Evolutionary conservation across 2,797 vertebrate species (phyloP), one percentile per base, ranked within the genome.

Genomic region (Sternarchorhynchus goeldii): DNA sequence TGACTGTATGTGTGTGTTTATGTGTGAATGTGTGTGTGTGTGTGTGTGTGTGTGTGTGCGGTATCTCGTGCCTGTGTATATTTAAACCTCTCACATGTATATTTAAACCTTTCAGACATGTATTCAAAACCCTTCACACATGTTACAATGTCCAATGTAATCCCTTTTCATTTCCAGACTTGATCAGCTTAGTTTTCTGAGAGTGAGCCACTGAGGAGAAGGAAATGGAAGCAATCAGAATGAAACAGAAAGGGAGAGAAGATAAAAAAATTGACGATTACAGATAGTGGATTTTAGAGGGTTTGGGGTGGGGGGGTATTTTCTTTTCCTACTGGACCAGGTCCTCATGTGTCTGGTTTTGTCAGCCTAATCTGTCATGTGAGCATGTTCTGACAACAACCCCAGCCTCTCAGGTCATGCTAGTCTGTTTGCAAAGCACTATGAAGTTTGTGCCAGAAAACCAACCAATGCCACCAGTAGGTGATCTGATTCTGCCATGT

Each of bases 131-230:
- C 39, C 1, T 67, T 16, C n/a, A 41, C n/a, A 41, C n/a, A 53
- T 18, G 21, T 29, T 21, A 69, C 21, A 16, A 12, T 18, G 8
- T 17, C 14, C 41, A 36, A 5, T 45, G 7, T 56, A 70, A 56
- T 70, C 67, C 50, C 31, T 17, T 56, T 70, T 70, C 55, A 70
- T 70, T 70, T 56, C 50, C 25, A 70, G 50, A 70, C 50, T 56
- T 70, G 67, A 70, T 56, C 45, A 70, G 17, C 25, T 29, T 32
- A 16, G 14, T 12, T 45, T 14, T 14, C 20, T 50, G 66, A 69
- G 45, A n/a, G 45, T 21, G 6, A 25, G 6, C 18, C 10, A 34
- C 50, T 18, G 29, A 20, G 39, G 18, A 7, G 7, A 31, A 2
- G 67, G 10, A 34, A 34, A 20, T 10, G 29, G 45, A n/a, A 10